Evolutionary conservation across 2,888 invertebrate genomes (phyloP), one percentile per base, ranked within the genome.

Genomic region (Netelia inedita): DNA sequence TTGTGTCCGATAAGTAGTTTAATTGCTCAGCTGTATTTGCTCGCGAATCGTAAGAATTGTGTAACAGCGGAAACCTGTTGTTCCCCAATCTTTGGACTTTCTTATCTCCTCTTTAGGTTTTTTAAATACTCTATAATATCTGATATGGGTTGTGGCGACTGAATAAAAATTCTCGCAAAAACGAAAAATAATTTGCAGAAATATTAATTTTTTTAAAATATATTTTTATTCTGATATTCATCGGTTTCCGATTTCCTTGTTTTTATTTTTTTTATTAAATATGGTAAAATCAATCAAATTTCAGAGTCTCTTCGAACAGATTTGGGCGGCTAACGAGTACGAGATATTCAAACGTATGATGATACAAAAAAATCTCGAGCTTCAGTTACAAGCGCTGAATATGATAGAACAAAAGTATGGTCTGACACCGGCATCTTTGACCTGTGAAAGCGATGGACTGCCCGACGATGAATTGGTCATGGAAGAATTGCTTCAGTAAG

Each of bases 311-410:
- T 95, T 96, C 90, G 96, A 96, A 89, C 96, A 97, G 95, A 97
- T 98, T 83, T 97, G 98, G 97, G 98, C 98, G 0, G 98, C 98
- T 0, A 98, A 98, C 91, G 98, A 98, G 93, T 97, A 96, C 89
- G 96, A 96, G 87, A 97, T 98, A 94, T 98, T 98, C 92, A 96
- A 97, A 80, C 96, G 97, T 85, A 97, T 98, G 96, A 98, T 98
- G 98, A 97, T 97, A 8, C 97, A 98, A 92, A 97, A 98, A 90
- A 98, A 98, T 93, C 96, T 98, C 28, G 98, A 98, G 91, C 94
- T 98, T 50, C 98, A 98, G 92, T 94, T 98, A 85, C 97, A 98
- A 95, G 98, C 98, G 0, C 93, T 98, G 87, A 98, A 98, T 93
- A 94, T 98, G 89, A 97, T 98, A 75, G 97, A 98, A 92, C 95